These are phyloP conservation scores for Larimichthys polyactis DNA, from an alignment of 2,113 vertebrate genomes.

Conservation along the genomic window DNA sequence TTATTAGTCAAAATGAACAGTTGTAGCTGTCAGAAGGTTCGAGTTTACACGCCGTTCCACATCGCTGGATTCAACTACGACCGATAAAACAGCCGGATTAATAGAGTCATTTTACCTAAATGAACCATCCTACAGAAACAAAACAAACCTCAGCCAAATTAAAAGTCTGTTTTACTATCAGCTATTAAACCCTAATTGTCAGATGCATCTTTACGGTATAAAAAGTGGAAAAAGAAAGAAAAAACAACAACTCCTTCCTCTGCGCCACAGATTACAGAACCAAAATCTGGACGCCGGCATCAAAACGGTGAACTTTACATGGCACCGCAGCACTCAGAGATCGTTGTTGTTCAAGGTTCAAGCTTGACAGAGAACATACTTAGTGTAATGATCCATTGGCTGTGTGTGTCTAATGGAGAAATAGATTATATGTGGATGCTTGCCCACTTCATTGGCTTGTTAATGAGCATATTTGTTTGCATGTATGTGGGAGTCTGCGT, in stretches of 20 bases:
- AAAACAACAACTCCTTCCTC: not conserved
- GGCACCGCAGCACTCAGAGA: conserved; percentile 25
- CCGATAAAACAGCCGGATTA: conserved; percentile 8
- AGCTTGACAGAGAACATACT: conserved; percentile 56
- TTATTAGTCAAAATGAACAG: conserved; percentile 37
- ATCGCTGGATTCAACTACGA: not conserved
- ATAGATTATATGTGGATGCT: conserved; percentile 61
- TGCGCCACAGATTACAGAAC: not conserved
- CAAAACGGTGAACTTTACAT: conserved; percentile 24
- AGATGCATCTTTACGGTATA: not conserved
- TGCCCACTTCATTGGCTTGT: conserved; percentile 57
- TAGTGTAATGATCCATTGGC: conserved; percentile 75
- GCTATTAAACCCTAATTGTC: conserved; percentile 3
- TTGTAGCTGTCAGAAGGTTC: conserved; percentile 1
- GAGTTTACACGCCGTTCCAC: not conserved
- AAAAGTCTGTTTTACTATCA: not conserved
- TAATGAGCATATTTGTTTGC: conserved; percentile 74
- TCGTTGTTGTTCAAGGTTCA: conserved; percentile 58
- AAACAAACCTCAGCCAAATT: not conserved
- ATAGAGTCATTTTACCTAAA: conserved; percentile 10
- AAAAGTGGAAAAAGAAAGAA: not conserved
- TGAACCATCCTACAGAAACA: not conserved
- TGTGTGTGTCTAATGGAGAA: conserved; percentile 73
- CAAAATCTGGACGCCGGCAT: not conserved
- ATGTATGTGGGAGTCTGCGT: conserved; percentile 36